Evolutionary conservation across 2,888 invertebrate species (phyloP).

Genomic region (Chloroclysta siterata): DNA sequence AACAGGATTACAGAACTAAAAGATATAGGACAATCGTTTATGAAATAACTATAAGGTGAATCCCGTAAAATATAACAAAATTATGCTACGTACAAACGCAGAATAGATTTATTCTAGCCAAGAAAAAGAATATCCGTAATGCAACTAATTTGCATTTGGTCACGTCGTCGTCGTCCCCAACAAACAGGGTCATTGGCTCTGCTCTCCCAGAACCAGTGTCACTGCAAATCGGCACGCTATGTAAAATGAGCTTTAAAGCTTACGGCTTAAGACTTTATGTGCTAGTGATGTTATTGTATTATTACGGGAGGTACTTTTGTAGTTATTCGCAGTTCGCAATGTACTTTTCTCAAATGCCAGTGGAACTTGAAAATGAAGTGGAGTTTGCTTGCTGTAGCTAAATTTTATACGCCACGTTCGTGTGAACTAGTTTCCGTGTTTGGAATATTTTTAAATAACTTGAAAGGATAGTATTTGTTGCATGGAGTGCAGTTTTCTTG

Average conservation of each 20-base stretch:
- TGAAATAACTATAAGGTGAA: too few species aligned
- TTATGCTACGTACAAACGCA: slow-evolving; percentile 1
- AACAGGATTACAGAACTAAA: too few species aligned
- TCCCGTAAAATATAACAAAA: too few species aligned
- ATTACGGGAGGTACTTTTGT: background rate
- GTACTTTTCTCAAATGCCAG: slow-evolving; percentile 41
- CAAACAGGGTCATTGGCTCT: slow-evolving; percentile 56
- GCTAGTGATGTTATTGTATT: background rate
- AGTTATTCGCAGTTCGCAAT: slow-evolving; percentile 33
- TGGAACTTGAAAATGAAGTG: slow-evolving; percentile 33
- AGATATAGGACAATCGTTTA: too few species aligned
- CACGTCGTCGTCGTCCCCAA: slow-evolving; percentile 44
- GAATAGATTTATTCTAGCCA: background rate
- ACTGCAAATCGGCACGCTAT: background rate
- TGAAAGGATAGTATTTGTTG: slow-evolving; percentile 7
- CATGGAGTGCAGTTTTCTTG: slow-evolving; percentile 15
- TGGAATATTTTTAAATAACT: slow-evolving; percentile 41
- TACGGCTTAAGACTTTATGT: slow-evolving; percentile 1
- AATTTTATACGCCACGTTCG: slow-evolving; percentile 36
- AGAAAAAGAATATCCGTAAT: slow-evolving; percentile 24
- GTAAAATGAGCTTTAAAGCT: slow-evolving; percentile 7
- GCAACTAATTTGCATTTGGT: slow-evolving; percentile 51
- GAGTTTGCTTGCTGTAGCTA: slow-evolving; percentile 22
- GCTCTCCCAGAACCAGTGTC: slow-evolving; percentile 32
- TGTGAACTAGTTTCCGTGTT: slow-evolving; percentile 30